Base-by-base conservation (phyloP, 2,797 vertebrate genomes). In the Australoheros facetus region DNA sequence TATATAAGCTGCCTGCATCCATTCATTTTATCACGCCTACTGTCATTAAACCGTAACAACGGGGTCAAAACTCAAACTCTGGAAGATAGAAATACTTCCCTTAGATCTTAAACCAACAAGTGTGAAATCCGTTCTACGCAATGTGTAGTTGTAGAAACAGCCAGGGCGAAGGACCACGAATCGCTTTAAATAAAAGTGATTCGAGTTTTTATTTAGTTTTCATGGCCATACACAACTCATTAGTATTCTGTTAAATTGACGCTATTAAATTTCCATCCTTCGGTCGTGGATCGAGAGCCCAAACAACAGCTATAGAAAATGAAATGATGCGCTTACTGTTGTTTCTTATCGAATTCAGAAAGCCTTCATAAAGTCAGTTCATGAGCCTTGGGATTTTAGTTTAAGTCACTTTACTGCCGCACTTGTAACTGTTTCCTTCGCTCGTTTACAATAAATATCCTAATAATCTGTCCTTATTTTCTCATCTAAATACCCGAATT, bases 241-340 rank as follows among this genome's bases (percentile, higher is more conserved):
- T 17, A 1, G 3, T 45, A 21, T 64, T 26, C 39, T 17, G 45
- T 64, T 28, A 45, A 45, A 64, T 21, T 64, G 14, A 64, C 39
- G 4, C 14, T 64, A 3, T 16, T 45, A 16, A 10, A 14, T 17
- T 4, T 64, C 0, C 16, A 26, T 23, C 8, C 21, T 45, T 64
- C 59, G 60, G 37, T 45, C 60, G 8, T 17, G 60, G 26, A 26
- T 64, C 28, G 21, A 26, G 39, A 45, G 39, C 60, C 21, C 14
- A 11, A 26, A 28, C 21, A 64, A 19, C 14, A 64, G 4, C 14
- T 37, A 6, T 9, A 1, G 2, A 53, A 26, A 72, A 39, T 26
- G 48, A 7, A 32, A 37, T 6, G 39, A 28, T 30, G 32, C 0
- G 54, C 81, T 88, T 88, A 87, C 77, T 64, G 51, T 77, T 0